Conservation (phyloP, 2,113 vertebrate genomes). For the Thunnus thynnus region DNA sequence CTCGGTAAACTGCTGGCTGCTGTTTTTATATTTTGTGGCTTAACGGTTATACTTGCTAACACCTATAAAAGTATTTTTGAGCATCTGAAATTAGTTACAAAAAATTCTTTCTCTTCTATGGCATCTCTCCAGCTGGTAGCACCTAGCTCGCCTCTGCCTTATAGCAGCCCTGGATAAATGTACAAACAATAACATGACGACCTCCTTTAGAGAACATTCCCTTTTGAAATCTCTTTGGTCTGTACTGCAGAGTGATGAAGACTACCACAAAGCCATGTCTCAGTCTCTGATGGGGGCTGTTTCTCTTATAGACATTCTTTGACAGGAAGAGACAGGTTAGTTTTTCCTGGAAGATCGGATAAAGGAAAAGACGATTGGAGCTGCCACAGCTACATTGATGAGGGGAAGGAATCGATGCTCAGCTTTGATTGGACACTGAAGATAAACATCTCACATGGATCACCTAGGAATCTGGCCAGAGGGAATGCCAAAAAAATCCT, state of each 20-base stretch:
- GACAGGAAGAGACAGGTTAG: constrained; percentile 58
- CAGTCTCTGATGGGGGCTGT: constrained; percentile 22
- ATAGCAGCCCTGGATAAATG: not conserved
- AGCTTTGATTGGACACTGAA: constrained; percentile 69
- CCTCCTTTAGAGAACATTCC: not conserved
- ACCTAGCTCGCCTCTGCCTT: too few species aligned
- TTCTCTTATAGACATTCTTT: constrained; percentile 47
- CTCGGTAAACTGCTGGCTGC: too few species aligned
- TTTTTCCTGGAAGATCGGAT: constrained; percentile 54
- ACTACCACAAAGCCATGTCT: constrained; percentile 25
- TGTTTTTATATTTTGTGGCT: too few species aligned
- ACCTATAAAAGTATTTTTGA: not conserved
- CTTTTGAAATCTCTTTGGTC: constrained; percentile 33
- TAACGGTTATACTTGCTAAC: too few species aligned
- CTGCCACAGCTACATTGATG: constrained; percentile 67
- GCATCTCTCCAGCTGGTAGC: not conserved
- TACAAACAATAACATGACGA: not conserved
- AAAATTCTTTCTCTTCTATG: not conserved
- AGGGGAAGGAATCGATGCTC: constrained; percentile 63
- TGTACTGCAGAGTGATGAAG: constrained; percentile 13
- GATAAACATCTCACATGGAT: constrained; percentile 69
- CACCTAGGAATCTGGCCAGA: constrained; percentile 46
- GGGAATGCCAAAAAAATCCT: constrained; percentile 23
- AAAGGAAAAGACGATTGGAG: constrained; percentile 56
- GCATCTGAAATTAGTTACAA: not conserved